Evolutionary conservation across 37 sponge, comb jelly and placozoan species (phyloP), one percentile per base, ranked within the genome.

Genomic region (Geodia barretti): DNA sequence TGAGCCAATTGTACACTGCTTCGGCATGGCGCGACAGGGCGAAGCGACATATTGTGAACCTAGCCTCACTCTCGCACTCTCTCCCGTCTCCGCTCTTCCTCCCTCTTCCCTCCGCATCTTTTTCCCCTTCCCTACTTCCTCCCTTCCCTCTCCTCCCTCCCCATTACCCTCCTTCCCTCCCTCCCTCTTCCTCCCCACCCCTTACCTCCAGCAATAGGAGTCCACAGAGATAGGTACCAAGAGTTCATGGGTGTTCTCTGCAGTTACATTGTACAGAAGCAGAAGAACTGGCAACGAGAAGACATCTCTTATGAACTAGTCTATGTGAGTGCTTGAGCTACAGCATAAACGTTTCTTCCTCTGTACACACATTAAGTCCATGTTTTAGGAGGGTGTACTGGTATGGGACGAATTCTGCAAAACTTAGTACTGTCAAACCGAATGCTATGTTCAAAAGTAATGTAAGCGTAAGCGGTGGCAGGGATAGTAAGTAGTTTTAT

Each of bases 221-320:
- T 80, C 36, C 79, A 79, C 39, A 78, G 79, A 25, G 41, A 73
- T 34, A 28, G 68, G 74, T 86, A 86, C 64, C 79, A 86, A 3
- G 28, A 72, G 60, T 86, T 86, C 68, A 72, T 86, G 66, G 68
- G 61, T 0, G 74, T 86, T 9, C 60, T 86, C 41, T 86, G 86
- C 41, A 73, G 54, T 73, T 86, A 78, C 68, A 86, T 86, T 33
- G 74, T 73, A 35, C 79, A 86, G 71, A 62, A 64, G 41, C 86
- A 86, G 58, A 40, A 73, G 19, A 70, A 76, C 31, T 20, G 63
- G 34, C 86, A 86, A 35, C 75, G 86, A 41, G 86, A 79, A 47
- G 75, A 86, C 23, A 24, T 86, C 1, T 64, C 86, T n/a, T 26
- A 42, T 24, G 58, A 26, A 20, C 17, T 79, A 32, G 78, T 86